phyloP scores from a whole-genome alignment of 2,797 vertebrate genomes.

The Poeciliopsis gracilis region DNA sequence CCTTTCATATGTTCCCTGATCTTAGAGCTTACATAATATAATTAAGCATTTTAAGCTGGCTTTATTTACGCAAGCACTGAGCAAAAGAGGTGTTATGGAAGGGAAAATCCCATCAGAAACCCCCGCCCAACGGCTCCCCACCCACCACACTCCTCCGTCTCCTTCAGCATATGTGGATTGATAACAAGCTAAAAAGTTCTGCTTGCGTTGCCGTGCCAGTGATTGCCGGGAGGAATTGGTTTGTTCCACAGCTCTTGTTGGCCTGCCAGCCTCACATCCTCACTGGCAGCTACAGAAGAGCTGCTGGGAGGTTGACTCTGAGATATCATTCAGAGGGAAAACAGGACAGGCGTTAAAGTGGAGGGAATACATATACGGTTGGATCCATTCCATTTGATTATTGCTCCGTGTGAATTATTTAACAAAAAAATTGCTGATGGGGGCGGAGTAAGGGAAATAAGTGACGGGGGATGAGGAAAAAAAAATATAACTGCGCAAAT shows the following conservation, averaged over 20 bases:
- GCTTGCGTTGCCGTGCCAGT: constrained; percentile 39
- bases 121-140: constrained; percentile 15
- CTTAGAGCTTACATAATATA: constrained; percentile 80
- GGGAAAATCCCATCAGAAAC: constrained; percentile 51
- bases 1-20: constrained; percentile 75
- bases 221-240: constrained; percentile 62
- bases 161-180: constrained; percentile 56
- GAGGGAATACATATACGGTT: constrained; percentile 41
- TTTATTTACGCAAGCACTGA: constrained; percentile 73
- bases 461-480: constrained; percentile 47
- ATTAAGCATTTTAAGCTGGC: constrained; percentile 80
- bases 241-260: constrained; percentile 58
- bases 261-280: constrained; percentile 51
- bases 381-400: constrained; percentile 69
- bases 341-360: constrained; percentile 44
- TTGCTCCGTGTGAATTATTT: constrained; percentile 72
- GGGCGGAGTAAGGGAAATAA: constrained; percentile 47
- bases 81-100: constrained; percentile 44
- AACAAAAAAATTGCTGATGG: constrained; percentile 55
- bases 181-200: constrained; percentile 43
- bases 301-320: constrained; percentile 40
- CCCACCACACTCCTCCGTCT: constrained; percentile 29
- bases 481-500: constrained; percentile 68
- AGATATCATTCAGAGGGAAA: constrained; percentile 51
- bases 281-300: constrained; percentile 27